Base-by-base conservation (phyloP, 2,888 invertebrate species). In the Aphelenchoides bicaudatus region DNA sequence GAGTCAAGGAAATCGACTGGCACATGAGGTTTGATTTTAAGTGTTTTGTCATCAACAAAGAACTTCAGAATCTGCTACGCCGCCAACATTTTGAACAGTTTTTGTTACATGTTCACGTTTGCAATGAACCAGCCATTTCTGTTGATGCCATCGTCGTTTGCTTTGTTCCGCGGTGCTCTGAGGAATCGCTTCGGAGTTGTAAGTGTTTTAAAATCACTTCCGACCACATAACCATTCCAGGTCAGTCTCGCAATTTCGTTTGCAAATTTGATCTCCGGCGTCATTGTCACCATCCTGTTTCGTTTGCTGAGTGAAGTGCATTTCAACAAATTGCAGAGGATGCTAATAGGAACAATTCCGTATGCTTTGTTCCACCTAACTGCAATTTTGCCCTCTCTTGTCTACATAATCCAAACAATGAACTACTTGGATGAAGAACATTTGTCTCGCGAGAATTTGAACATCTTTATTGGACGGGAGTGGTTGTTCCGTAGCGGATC, bases 131-230 rank as follows among this genome's bases (percentile, higher is more conserved):
- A 51, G 3, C 52, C 52, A 21, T 38, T 23, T 23, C 25, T 51
- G 37, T 23, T 51, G 8, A 3, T 51, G 8, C 52, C 52, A 2
- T 51, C 52, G 16, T 39, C 52, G n/a, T 51, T 51, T 19, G 52
- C 37, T 10, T 28, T 51, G 16, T 51, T 51, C 38, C 31, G 52
- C 2, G 52, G 52, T 3, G 31, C 31, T 6, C 52, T 51, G 1
- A 31, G 28, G 52, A 51, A 51, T 50, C 52, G 52, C 19, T 51
- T 51, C 25, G 19, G 47, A 47, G 52, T 39, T 19, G 52, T 51
- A 16, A 28, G 52, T 16, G 10, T 8, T 37, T 46, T n/a, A n/a
- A 5, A 8, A 8, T 8, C 28, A n/a, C 6, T 23, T 48, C 10
- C n/a, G 34, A n/a, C n/a, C n/a, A 34, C 37, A 34, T 34, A 25